These are phyloP conservation scores for Venustoraphidia nigricollis DNA, from an alignment of 2,888 invertebrate species.

Conservation along the genomic window DNA sequence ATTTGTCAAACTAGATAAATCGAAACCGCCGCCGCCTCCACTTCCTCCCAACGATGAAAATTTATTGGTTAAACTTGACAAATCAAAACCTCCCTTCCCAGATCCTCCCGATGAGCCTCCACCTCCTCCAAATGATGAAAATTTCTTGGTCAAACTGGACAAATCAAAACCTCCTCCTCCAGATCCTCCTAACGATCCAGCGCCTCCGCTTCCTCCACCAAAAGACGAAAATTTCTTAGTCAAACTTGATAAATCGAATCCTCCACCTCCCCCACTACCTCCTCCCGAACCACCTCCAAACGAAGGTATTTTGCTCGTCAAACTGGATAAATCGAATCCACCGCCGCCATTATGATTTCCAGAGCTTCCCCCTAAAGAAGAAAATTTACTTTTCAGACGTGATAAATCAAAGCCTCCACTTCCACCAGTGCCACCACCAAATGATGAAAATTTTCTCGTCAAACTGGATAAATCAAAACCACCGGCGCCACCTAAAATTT, in stretches of 20 bases:
- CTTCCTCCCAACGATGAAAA: neutral
- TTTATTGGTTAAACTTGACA: neutral
- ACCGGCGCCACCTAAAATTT: too few species aligned
- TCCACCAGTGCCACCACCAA: too few species aligned
- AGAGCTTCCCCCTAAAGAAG: too few species aligned
- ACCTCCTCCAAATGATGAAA: neutral
- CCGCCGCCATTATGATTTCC: too few species aligned
- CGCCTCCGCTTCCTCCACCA: neutral
- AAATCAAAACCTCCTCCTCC: neutral
- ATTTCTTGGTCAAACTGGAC: too few species aligned
- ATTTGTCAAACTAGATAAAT: neutral
- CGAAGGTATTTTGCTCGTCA: neutral
- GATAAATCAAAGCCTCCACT: too few species aligned
- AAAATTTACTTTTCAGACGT: too few species aligned
- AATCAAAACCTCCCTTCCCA: neutral
- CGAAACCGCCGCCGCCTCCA: neutral
- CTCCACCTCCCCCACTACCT: neutral
- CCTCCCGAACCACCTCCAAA: neutral
- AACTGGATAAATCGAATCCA: too few species aligned
- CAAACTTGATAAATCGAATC: neutral
- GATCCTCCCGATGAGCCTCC: neutral
- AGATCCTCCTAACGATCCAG: neutral
- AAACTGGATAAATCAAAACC: neutral
- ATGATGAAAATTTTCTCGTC: neutral
- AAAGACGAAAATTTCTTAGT: neutral